phyloP scores from a whole-genome alignment of 2,113 vertebrate species.

The Pavo muticus region DNA sequence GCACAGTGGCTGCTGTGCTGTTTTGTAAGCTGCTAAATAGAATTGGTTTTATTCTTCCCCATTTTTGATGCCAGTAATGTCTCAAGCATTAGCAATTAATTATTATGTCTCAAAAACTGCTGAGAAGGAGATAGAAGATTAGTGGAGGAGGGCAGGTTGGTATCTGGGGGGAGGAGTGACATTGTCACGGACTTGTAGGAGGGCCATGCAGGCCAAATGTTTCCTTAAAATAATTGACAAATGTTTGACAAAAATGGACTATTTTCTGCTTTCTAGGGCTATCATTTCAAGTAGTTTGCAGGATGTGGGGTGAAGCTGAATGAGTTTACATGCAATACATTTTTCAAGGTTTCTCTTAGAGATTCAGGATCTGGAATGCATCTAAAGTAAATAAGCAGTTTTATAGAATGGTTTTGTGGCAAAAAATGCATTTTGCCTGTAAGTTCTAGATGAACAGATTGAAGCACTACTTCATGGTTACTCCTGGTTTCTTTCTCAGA shows the following conservation, averaged over 20 bases:
- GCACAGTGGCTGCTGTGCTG: neutral
- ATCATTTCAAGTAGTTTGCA: neutral
- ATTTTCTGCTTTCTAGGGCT: slow-evolving; percentile 1
- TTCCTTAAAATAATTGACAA: neutral
- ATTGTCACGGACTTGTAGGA: neutral
- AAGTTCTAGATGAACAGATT: neutral
- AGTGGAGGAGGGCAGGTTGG: neutral
- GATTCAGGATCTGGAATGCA: neutral
- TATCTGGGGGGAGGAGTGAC: neutral
- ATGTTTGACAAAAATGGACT: neutral
- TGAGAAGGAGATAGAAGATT: neutral
- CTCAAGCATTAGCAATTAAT: neutral
- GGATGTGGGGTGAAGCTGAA: neutral
- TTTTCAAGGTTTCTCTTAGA: neutral
- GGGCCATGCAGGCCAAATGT: neutral
- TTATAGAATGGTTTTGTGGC: neutral
- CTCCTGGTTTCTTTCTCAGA: neutral
- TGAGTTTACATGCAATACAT: neutral
- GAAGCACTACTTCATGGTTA: neutral
- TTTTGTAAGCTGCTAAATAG: neutral
- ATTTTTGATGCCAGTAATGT: neutral
- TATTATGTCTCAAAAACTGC: neutral
- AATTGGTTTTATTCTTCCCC: neutral
- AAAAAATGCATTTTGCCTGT: neutral
- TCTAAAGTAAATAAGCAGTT: neutral